Evolutionary conservation across 2,888 invertebrate genomes (phyloP).

Genomic region (Hipparchia semele): DNA sequence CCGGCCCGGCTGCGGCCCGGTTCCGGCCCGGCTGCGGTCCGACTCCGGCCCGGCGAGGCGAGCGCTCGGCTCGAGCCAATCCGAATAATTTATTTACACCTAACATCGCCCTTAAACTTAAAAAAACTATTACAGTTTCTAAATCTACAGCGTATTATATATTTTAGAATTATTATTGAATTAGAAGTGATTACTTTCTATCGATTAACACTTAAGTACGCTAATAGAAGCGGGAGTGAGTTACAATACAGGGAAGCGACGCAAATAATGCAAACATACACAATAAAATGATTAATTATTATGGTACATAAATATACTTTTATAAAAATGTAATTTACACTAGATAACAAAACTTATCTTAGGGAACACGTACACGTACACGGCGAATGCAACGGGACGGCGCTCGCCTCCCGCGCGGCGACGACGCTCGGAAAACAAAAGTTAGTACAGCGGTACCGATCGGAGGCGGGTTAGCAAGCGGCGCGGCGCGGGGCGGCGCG

Average conservation of each 20-base stretch:
- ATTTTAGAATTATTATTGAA: not conserved
- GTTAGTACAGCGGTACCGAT: not conserved
- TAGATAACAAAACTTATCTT: no score
- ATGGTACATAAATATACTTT: not conserved
- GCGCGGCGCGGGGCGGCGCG: not conserved
- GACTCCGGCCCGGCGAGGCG: not conserved
- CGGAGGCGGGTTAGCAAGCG: not conserved
- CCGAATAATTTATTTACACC: not conserved
- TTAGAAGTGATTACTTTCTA: not conserved
- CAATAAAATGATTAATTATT: not conserved
- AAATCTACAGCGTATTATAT: not conserved
- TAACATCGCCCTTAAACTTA: not conserved
- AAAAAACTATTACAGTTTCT: constrained; percentile 7
- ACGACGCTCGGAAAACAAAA: not conserved
- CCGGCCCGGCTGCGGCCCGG: not conserved
- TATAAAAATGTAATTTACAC: not conserved
- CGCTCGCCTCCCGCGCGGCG: not conserved
- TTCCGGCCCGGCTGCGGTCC: no score
- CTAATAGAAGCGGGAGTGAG: not conserved
- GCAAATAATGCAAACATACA: not conserved
- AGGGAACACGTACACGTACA: no score
- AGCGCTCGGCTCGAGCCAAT: not conserved
- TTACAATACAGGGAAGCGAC: not conserved
- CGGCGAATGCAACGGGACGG: no score
- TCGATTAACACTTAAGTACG: constrained; percentile 5